Conservation (phyloP, 2,113 vertebrate species). For the Poeciliopsis occidentalis region DNA sequence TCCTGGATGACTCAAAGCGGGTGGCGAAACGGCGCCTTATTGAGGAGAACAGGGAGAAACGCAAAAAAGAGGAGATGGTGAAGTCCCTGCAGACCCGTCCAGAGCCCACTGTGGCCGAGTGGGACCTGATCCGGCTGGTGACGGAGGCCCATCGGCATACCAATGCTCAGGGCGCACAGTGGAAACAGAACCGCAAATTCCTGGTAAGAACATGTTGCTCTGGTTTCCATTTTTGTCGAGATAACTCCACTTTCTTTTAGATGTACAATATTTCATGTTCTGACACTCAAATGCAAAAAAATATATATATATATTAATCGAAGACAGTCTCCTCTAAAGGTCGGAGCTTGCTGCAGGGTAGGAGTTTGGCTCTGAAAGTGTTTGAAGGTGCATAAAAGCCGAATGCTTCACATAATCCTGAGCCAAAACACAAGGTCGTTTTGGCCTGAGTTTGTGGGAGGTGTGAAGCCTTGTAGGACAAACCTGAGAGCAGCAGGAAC, state of each 20-base stretch:
- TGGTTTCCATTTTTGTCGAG: too few species aligned
- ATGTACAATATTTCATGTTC: not conserved
- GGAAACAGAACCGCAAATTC: slow-evolving; percentile 99
- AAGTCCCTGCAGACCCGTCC: slow-evolving; percentile 92
- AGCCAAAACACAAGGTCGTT: slow-evolving; percentile 28
- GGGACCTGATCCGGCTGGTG: slow-evolving; percentile 94
- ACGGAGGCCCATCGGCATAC: slow-evolving; percentile 96
- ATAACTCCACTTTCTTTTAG: too few species aligned
- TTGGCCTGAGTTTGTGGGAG: too few species aligned
- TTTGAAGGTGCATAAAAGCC: too few species aligned
- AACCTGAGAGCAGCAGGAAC: not conserved
- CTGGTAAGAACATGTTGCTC: slow-evolving; percentile 79
- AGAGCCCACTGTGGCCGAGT: slow-evolving; percentile 91
- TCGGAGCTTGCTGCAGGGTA: not conserved
- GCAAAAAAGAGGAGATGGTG: slow-evolving; percentile 96
- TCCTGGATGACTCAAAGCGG: slow-evolving; percentile 94
- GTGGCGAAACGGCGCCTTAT: slow-evolving; percentile 97
- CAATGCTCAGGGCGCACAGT: slow-evolving; percentile 97
- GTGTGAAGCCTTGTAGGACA: not conserved
- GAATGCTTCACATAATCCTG: not conserved
- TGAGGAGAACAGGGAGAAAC: slow-evolving; percentile 94
- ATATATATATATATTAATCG: too few species aligned
- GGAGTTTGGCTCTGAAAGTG: not conserved
- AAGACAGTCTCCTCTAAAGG: not conserved
- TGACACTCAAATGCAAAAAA: too few species aligned